phyloP scores from a whole-genome alignment of 1,140 invertebrate species.

The Drosophila prosaltans region DNA sequence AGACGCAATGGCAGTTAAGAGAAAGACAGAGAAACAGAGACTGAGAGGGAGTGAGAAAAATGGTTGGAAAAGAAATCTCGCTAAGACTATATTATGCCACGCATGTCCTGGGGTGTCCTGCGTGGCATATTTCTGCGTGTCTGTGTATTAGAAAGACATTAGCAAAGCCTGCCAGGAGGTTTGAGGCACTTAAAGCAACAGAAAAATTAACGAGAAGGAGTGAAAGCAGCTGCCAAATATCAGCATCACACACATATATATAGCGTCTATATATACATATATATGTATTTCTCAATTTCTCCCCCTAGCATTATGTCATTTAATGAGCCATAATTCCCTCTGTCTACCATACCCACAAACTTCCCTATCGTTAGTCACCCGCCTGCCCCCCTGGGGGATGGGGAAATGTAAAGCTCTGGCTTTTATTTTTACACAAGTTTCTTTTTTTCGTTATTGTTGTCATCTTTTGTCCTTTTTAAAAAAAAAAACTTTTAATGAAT shows the following conservation, averaged over 20 bases:
- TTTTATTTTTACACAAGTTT: constrained; percentile 21
- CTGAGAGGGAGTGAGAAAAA: constrained; percentile 21
- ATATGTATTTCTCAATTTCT: constrained; percentile 17
- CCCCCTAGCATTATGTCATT: constrained; percentile 66
- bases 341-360: background rate
- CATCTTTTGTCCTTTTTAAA: constrained; percentile 35
- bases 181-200: constrained; percentile 20
- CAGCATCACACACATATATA: background rate
- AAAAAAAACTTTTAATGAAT: constrained; percentile 75
- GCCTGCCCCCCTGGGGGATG: constrained; percentile 41
- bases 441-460: constrained; percentile 31
- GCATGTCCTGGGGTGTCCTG: constrained; percentile 56
- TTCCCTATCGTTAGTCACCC: background rate
- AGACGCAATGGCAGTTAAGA: constrained; percentile 74
- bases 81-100: constrained; percentile 66
- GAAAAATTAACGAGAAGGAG: constrained; percentile 12
- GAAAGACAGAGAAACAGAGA: constrained; percentile 36
- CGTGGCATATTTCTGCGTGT: constrained; percentile 47
- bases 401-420: background rate
- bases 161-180: constrained; percentile 47
- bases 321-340: constrained; percentile 76
- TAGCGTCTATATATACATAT: background rate
- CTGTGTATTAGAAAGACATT: constrained; percentile 77
- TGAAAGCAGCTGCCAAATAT: constrained; percentile 11
- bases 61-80: constrained; percentile 43